A percentile compares a stretch with the other conserved stretches of the same genome.
Evolutionary conservation across 2,797 vertebrate genomes (phyloP).

Genomic region (Orientallactaga sibirica): DNA sequence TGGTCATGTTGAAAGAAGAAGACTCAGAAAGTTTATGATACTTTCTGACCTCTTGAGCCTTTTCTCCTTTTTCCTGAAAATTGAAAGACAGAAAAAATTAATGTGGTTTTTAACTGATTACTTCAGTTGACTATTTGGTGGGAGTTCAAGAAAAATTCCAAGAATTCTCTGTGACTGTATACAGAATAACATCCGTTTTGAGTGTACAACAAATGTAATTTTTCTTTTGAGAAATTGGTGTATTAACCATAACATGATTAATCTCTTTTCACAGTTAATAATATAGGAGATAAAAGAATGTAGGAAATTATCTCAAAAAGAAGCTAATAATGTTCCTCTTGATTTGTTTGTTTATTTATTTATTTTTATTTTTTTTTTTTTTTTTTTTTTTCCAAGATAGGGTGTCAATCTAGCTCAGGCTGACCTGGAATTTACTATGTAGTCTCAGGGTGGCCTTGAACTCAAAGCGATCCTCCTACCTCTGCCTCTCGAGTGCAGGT

Average conservation of each 20-base stretch:
- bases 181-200: slow-evolving; percentile 60
- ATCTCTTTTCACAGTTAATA: slow-evolving; percentile 52
- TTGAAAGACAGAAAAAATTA: slow-evolving; percentile 54
- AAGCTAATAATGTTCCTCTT: slow-evolving; percentile 34
- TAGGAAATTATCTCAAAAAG: slow-evolving; percentile 53
- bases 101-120: slow-evolving; percentile 58
- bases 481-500: no score
- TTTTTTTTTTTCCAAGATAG: no score
- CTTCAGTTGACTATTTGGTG: slow-evolving; percentile 56
- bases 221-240: slow-evolving; percentile 65
- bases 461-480: no score
- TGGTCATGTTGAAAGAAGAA: slow-evolving; percentile 33
- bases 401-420: no score
- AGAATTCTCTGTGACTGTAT: slow-evolving; percentile 59
- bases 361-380: background rate
- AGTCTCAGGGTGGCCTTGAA: no score
- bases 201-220: slow-evolving; percentile 44
- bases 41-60: slow-evolving; percentile 43
- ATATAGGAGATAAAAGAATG: background rate
- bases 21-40: background rate
- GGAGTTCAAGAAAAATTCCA: slow-evolving; percentile 64
- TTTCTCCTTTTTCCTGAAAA: background rate
- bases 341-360: slow-evolving; percentile 53
- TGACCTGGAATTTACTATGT: no score
- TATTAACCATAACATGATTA: slow-evolving; percentile 48